phyloP scores from a whole-genome alignment of 2,797 vertebrate species.

The Danio choprae region DNA sequence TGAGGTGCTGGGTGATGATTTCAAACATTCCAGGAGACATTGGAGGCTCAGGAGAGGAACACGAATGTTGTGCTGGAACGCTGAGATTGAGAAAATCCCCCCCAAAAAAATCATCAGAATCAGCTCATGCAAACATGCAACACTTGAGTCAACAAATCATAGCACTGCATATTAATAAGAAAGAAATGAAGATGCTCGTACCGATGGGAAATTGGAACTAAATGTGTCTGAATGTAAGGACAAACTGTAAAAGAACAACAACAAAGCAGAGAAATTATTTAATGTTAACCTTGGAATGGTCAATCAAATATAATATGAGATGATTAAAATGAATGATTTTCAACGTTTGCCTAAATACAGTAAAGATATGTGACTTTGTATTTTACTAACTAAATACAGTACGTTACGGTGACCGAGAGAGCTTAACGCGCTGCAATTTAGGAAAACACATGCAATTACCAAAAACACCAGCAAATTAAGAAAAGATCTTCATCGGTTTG shows the following conservation, averaged over 20 bases:
- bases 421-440: no score
- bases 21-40: conserved; percentile 94
- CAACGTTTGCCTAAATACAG: not conserved
- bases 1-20: conserved; percentile 89
- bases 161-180: not conserved
- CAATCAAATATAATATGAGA: not conserved
- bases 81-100: conserved; percentile 63
- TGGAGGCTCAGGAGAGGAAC: conserved; percentile 89
- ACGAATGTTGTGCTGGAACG: conserved; percentile 74
- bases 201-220: conserved; percentile 89
- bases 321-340: not conserved
- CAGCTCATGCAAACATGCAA: not conserved
- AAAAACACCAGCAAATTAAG: no score
- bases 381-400: not conserved
- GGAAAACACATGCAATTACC: no score
- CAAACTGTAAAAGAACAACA: conserved; percentile 75
- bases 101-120: not conserved
- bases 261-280: not conserved
- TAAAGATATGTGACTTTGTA: not conserved
- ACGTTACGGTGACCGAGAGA: not conserved
- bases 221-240: conserved; percentile 88
- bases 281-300: not conserved
- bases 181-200: conserved; percentile 67
- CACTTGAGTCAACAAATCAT: not conserved
- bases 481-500: no score